phyloP scores from a whole-genome alignment of 2,888 invertebrate species.

The Erebia aethiops region DNA sequence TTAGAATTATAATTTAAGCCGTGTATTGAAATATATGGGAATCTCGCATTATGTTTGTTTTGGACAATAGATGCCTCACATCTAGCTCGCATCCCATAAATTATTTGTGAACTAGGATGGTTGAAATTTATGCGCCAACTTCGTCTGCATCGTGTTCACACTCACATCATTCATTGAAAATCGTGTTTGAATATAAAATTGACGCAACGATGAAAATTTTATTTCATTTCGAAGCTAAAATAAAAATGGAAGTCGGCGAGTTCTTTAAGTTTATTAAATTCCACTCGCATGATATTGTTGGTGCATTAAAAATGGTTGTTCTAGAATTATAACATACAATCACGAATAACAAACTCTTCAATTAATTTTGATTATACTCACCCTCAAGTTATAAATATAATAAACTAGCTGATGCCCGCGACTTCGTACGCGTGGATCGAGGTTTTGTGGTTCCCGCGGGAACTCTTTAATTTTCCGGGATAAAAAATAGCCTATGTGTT shows the following conservation, averaged over 20 bases:
- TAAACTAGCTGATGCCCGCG: too few relatives aligned
- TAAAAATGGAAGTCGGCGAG: not conserved
- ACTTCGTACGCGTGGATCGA: too few relatives aligned
- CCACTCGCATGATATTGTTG: not conserved
- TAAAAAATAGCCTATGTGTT: too few relatives aligned
- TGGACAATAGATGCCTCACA: conserved; percentile 27
- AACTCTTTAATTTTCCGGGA: too few relatives aligned
- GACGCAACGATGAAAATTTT: not conserved
- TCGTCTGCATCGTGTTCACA: conserved; percentile 34
- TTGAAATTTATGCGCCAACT: conserved; percentile 41
- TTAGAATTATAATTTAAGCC: not conserved
- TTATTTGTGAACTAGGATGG: conserved; percentile 40
- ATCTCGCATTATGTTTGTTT: conserved; percentile 27
- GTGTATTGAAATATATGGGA: conserved; percentile 7
- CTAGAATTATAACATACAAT: too few relatives aligned
- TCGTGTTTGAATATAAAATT: conserved; percentile 8
- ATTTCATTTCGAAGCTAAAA: not conserved
- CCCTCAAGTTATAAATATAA: too few relatives aligned
- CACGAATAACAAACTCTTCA: too few relatives aligned
- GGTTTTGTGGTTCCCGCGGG: too few relatives aligned
- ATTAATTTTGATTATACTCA: too few relatives aligned
- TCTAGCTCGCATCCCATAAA: conserved; percentile 35
- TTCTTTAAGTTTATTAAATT: not conserved
- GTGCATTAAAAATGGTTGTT: not conserved
- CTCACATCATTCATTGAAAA: conserved; percentile 38